Conservation (phyloP, 2,113 vertebrate genomes). For the Etheostoma spectabile region DNA sequence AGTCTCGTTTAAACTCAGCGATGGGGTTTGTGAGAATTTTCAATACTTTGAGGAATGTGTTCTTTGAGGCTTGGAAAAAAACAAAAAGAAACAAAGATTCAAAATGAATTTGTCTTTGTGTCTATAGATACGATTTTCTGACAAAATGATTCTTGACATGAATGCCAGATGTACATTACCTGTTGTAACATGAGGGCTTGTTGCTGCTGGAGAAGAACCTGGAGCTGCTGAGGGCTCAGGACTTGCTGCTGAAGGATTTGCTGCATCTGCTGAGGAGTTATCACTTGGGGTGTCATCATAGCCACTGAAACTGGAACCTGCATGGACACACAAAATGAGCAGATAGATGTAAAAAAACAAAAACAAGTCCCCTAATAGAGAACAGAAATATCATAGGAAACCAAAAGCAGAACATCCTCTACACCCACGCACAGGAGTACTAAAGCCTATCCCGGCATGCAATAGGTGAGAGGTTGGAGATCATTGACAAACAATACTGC, state of each 20-base stretch:
- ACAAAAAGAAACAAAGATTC: conserved; percentile 7
- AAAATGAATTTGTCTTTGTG: conserved; percentile 45
- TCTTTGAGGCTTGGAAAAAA: conserved; percentile 25
- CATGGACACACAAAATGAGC: conserved; percentile 36
- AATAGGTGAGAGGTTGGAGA: background rate
- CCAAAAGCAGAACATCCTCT: background rate
- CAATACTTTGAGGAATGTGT: conserved; percentile 35
- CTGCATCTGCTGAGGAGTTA: conserved; percentile 99
- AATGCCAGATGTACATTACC: conserved; percentile 72
- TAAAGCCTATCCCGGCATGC: background rate
- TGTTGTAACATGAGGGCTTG: conserved; percentile 99
- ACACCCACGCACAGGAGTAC: background rate
- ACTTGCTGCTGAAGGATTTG: conserved; percentile 99
- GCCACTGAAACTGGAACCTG: conserved; percentile 99
- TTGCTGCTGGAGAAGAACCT: conserved; percentile 98
- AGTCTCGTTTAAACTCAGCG: conserved; percentile 2
- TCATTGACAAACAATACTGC: background rate
- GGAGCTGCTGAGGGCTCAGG: conserved; percentile 99
- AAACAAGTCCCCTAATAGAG: background rate
- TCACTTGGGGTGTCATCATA: conserved; percentile 99
- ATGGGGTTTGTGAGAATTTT: conserved; percentile 11
- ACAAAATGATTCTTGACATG: background rate
- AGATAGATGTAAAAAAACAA: background rate
- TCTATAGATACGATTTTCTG: conserved; percentile 21
- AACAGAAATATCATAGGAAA: background rate